phyloP scores from a whole-genome alignment of 2,797 vertebrate genomes.

The Morus bassanus region DNA sequence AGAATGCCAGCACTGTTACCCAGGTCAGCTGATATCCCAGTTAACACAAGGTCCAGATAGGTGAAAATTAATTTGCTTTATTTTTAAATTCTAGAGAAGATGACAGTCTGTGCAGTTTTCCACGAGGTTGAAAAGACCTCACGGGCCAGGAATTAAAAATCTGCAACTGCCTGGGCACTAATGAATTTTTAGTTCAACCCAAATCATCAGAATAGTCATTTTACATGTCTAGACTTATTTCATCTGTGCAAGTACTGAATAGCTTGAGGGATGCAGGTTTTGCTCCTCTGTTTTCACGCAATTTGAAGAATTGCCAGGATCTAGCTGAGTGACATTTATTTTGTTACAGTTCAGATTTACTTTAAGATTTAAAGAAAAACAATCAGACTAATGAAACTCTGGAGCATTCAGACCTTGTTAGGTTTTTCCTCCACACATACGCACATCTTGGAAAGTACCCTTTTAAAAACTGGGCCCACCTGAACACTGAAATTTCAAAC shows the following conservation, averaged over 20 bases:
- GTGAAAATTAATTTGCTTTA: not conserved
- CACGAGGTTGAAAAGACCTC: not conserved
- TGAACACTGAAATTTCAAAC: not conserved
- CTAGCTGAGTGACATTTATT: not conserved
- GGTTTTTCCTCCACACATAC: not conserved
- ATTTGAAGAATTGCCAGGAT: not conserved
- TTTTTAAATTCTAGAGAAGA: not conserved
- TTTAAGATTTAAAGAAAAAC: not conserved
- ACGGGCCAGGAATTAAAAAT: not conserved
- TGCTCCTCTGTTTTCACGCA: not conserved
- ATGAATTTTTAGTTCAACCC: not conserved
- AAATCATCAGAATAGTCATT: not conserved
- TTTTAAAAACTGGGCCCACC: not conserved
- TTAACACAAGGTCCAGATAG: not conserved
- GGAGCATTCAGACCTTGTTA: not conserved
- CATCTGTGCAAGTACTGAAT: not conserved
- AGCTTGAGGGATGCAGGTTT: not conserved
- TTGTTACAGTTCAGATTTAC: not conserved
- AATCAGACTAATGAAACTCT: not conserved
- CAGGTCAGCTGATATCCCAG: not conserved
- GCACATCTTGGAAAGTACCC: not conserved
- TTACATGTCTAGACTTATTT: not conserved
- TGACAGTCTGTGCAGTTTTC: not conserved
- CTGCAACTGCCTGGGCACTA: not conserved
- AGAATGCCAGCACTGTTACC: not conserved